These are phyloP conservation scores for Lepus oiostolus DNA, from an alignment of 2,797 vertebrate species.

Conservation along the genomic window DNA sequence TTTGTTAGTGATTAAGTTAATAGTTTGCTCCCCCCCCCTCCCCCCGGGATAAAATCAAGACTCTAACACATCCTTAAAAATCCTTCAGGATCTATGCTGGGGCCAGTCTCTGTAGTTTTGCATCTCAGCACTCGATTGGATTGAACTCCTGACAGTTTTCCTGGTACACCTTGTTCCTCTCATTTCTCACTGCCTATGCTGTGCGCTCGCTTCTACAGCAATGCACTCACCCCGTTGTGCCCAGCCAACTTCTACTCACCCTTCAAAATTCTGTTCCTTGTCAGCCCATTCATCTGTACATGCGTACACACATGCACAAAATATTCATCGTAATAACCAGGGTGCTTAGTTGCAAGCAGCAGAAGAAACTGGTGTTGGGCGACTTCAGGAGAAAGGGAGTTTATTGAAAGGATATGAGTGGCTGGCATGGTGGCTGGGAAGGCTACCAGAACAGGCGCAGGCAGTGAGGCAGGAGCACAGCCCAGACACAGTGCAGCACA, in stretches of 20 bases:
- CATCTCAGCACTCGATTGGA: neutral
- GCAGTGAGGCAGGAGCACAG: neutral
- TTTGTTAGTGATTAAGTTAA: neutral
- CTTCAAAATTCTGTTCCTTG: neutral
- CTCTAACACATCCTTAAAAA: neutral
- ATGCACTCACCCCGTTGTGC: neutral
- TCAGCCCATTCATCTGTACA: neutral
- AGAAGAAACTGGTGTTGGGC: neutral
- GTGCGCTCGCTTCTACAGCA: neutral
- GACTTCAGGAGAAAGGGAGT: neutral
- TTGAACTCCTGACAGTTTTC: neutral
- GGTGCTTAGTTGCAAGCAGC: constrained; percentile 22
- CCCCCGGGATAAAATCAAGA: neutral
- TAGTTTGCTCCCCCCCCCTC: neutral
- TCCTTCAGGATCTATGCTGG: neutral
- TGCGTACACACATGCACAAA: neutral
- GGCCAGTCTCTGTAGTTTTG: neutral
- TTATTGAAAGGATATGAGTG: neutral
- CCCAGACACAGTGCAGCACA: neutral
- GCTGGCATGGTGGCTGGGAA: constrained; percentile 4
- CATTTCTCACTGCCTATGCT: neutral
- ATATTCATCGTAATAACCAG: neutral
- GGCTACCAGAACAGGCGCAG: neutral
- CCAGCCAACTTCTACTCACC: neutral
- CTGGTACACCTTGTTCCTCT: neutral